These are phyloP conservation scores for Climacteris rufus DNA, from an alignment of 2,113 vertebrate genomes.

Conservation along the genomic window DNA sequence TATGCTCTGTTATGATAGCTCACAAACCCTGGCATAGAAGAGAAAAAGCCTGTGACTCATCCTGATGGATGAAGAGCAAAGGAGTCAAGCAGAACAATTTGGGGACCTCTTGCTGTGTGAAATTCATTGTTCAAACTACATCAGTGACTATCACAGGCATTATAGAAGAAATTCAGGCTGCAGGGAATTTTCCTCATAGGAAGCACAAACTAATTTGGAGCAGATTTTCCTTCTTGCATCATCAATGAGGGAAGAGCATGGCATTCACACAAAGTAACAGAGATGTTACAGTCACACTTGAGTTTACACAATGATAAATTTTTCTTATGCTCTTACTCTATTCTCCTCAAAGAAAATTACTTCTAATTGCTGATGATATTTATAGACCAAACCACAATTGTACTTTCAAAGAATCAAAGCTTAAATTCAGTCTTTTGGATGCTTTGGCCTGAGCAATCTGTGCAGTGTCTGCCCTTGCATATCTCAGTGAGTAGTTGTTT, in stretches of 20 bases:
- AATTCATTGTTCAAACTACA: neutral
- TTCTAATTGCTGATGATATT: neutral
- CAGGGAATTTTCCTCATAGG: neutral
- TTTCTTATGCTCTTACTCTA: neutral
- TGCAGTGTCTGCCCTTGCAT: neutral
- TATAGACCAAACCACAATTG: neutral
- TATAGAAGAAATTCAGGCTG: neutral
- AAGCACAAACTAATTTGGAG: neutral
- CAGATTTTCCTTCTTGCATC: neutral
- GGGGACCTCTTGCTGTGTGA: neutral
- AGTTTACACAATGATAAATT: neutral
- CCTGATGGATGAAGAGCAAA: neutral
- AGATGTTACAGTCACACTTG: neutral
- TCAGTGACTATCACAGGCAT: neutral
- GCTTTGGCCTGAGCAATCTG: neutral
- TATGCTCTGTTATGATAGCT: neutral
- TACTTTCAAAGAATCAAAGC: neutral
- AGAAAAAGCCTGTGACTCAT: neutral
- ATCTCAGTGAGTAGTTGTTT: neutral
- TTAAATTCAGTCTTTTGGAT: neutral
- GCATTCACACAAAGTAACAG: neutral
- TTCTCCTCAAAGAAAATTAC: neutral
- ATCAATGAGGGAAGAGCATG: neutral
- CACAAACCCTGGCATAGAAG: neutral
- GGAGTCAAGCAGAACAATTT: neutral